Base-by-base conservation (phyloP, 2,888 invertebrate species). In the Troglohyphantes excavatus region DNA sequence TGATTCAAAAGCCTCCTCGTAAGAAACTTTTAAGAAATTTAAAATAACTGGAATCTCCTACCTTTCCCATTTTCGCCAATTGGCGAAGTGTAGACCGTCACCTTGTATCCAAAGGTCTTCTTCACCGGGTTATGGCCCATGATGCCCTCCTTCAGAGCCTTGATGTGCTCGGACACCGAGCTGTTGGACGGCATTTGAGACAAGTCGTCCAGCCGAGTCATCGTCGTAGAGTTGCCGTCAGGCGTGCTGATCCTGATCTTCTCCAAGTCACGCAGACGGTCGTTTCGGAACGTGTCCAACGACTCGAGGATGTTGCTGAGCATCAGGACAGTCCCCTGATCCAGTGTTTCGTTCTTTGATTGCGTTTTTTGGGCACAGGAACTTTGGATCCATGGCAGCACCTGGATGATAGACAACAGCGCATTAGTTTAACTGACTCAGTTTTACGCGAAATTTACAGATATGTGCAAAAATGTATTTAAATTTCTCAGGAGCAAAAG, bases 101-200 rank as follows among this genome's bases (percentile, higher is more conserved):
- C 91, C 67, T 88, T 90, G 73, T 91, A 91, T 13, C 91, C 91
- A 26, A 91, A 91, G 2, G 87, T 89, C 53, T 91, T 91, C 67
- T 91, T 91, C 2, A 90, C 89, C 0, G 90, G 90, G 43, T 90
- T 85, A 13, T 85, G 81, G 7, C 85, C 84, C 79, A 85, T 85
- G 29, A 90, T 85, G 13, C 75, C 85, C 19, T 90, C 90, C 27
- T 84, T 90, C 43, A 90, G 13, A 1, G 85, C 81, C 27, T 68
- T 72, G 29, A 90, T 90, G 21, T 85, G 85, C 27, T 90, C 90
- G 0, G 90, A 85, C 0, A 90, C 63, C 0, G 90, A 90, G 39
- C 59, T 73, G 59, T 90, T 90, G 6, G 67, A 13, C 6, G 88
- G 82, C 1, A 65, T 65, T 2, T 65, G 33, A 2, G 59, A 23